Percentiles rank a stretch among this genome's conserved stretches.
These are phyloP conservation scores for Hippasteria phrygiana DNA, from an alignment of 53 echinoderm and acorn worm genomes.

Conservation along the genomic window DNA sequence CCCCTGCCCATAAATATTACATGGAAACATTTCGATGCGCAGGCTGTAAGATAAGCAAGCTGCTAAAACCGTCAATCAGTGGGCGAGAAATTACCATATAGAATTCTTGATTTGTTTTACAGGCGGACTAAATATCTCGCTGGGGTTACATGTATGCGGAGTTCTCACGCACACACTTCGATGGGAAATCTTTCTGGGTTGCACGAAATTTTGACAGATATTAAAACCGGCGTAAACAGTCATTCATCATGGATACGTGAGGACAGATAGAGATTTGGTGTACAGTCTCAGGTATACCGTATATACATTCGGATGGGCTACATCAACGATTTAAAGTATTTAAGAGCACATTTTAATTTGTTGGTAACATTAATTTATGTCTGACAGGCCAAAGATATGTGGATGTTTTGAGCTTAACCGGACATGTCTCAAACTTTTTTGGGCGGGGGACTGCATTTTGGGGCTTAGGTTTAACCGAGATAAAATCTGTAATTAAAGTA, in stretches of 20 bases:
- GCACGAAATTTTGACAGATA: constrained; percentile 18
- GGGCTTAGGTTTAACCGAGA: too few relatives aligned
- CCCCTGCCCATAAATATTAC: not conserved
- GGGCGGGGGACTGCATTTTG: too few relatives aligned
- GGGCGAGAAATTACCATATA: not conserved
- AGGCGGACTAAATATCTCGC: not conserved
- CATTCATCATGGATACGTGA: not conserved
- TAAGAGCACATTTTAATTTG: too few relatives aligned
- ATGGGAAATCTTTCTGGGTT: not conserved
- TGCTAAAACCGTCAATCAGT: not conserved
- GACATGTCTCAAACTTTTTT: too few relatives aligned
- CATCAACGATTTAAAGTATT: too few relatives aligned
- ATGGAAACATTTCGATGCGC: not conserved
- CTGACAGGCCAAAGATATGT: too few relatives aligned
- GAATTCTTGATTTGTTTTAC: constrained; percentile 26
- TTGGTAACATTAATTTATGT: too few relatives aligned
- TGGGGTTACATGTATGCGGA: not conserved
- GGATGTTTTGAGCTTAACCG: too few relatives aligned
- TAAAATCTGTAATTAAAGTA: too few relatives aligned
- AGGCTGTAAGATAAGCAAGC: not conserved
- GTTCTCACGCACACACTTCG: not conserved
- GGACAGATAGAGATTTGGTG: not conserved
- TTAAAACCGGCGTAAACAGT: constrained; percentile 4
- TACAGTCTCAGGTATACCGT: not conserved
- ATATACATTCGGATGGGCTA: too few relatives aligned